Evolutionary conservation across 2,113 vertebrate genomes (phyloP), one percentile per base, ranked within the genome.

Genomic region (Campylomormyrus tamandua): DNA sequence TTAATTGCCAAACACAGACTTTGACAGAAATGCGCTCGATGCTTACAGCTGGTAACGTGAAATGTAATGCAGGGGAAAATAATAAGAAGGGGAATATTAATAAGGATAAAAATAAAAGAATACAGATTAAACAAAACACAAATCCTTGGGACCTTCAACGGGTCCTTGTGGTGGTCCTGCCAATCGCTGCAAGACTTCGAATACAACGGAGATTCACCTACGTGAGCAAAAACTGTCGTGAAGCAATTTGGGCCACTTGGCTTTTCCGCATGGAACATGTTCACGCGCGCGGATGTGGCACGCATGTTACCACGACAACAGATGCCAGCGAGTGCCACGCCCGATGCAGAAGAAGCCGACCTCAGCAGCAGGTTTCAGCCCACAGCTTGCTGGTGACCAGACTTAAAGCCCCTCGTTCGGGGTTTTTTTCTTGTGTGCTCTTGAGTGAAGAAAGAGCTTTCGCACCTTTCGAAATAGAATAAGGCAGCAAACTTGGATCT

Each of bases 1-100:
- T 93, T 91, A 91, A 91, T 92, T 92, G 91, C 92, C 92, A 92
- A 92, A 92, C 91, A 91, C 88, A 90, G 87, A 89, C 91, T 92
- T 91, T 92, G 92, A 92, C 90, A 90, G 90, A 93, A 92, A 93
- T 80, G 84, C 74, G 83, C 50, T 87, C 39, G 88, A 90, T 90
- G 66, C 24, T 87, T 50, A 24, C 87, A 89, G 87, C 87, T 88
- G 49, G 77, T 66, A 83, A 66, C n/a, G 84, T 35, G 53, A 89
- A 89, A 84, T 89, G 90, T 53, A 90, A 83, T 35, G 85, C 49
- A 56, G n/a, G 5, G 48, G 19, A 10, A 84, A 48, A 70, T 13
- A 84, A 48, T 84, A 84, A 46, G 0, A 84, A 46, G 0, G 19
- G 0, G 19, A 80, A 80, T 42, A 80, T 15, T 80, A 80, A 85